Conservation (phyloP, 2,113 vertebrate species). For the Callocephalon fimbriatum region DNA sequence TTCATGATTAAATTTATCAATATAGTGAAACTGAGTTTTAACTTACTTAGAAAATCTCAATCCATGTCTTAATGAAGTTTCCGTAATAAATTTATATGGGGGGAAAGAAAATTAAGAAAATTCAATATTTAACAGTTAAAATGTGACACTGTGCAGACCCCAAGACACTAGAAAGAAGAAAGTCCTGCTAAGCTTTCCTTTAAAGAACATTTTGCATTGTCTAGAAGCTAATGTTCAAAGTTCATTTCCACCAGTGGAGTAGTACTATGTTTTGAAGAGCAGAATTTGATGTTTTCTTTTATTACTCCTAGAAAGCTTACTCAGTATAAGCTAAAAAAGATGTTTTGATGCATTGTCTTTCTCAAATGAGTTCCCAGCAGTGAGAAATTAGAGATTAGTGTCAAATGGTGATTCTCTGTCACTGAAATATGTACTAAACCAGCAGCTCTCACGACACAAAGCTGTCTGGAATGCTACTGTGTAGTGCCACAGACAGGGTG, state of each 20-base stretch:
- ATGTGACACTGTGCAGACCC: not conserved
- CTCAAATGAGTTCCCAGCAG: not conserved
- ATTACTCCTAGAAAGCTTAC: not conserved
- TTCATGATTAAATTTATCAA: constrained; percentile 40
- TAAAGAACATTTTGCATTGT: not conserved
- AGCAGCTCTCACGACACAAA: not conserved
- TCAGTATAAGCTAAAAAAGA: not conserved
- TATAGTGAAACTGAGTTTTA: constrained; percentile 30
- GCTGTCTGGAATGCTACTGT: not conserved
- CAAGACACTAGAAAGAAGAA: not conserved
- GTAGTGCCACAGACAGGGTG: not conserved
- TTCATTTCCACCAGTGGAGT: not conserved
- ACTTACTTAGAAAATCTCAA: constrained; percentile 28
- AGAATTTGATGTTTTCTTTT: not conserved
- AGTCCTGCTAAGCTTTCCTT: not conserved
- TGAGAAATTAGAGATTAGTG: not conserved
- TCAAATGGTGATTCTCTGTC: not conserved
- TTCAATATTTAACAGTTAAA: constrained; percentile 5
- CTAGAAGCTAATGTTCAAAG: not conserved
- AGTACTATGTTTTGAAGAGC: not conserved
- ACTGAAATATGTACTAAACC: not conserved
- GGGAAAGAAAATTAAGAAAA: not conserved
- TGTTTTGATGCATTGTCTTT: not conserved
- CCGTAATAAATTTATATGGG: not conserved
- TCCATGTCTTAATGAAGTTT: constrained; percentile 41